Evolutionary conservation across 2,113 vertebrate species (phyloP).

Genomic region (Trogon surrucura): DNA sequence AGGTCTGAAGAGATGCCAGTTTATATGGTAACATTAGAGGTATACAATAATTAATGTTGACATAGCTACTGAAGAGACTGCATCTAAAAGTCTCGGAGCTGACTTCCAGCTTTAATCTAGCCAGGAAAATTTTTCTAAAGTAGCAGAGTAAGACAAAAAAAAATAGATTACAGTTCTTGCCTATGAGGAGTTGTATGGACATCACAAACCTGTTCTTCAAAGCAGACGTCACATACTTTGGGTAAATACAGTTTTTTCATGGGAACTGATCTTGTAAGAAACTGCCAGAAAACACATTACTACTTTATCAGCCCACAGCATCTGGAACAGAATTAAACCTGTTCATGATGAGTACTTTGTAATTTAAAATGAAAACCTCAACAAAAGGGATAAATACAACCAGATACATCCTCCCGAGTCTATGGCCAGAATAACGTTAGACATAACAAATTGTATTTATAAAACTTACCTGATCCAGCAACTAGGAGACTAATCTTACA

Average conservation of each 20-base stretch:
- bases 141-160: neutral
- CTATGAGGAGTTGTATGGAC: neutral
- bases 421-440: neutral
- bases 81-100: neutral
- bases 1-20: neutral
- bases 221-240: neutral
- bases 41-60: neutral
- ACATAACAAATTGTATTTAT: neutral
- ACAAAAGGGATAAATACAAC: neutral
- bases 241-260: neutral
- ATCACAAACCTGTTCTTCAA: neutral
- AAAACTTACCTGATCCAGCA: slow-evolving; percentile 5
- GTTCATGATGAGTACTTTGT: neutral
- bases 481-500: neutral
- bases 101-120: neutral
- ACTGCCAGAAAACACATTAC: slow-evolving; percentile 22
- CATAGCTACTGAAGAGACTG: neutral
- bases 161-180: neutral
- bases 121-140: neutral
- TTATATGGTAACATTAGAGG: neutral
- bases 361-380: slow-evolving; percentile 18
- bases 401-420: neutral
- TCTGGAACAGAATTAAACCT: slow-evolving; percentile 26
- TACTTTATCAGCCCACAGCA: slow-evolving; percentile 4
- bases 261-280: neutral